Evolutionary conservation across 2,888 invertebrate genomes (phyloP).

Genomic region (Nemapogon koenigi): DNA sequence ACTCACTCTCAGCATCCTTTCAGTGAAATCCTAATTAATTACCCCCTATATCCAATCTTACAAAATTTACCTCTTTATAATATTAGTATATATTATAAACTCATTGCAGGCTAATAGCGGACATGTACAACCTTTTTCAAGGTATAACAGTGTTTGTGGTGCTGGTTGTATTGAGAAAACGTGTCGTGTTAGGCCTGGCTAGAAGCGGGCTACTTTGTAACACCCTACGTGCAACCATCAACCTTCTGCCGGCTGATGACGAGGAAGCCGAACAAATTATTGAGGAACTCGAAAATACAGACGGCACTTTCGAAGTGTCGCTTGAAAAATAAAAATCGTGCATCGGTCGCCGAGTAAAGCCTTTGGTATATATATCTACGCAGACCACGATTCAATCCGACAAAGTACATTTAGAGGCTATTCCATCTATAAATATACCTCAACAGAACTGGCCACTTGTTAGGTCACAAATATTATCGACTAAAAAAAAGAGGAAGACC

Average conservation of each 20-base stretch:
- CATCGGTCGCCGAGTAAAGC: too few relatives aligned
- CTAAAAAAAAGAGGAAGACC: too few relatives aligned
- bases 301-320: background rate
- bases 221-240: background rate
- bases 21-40: too few relatives aligned
- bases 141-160: background rate
- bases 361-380: too few relatives aligned
- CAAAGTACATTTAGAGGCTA: too few relatives aligned
- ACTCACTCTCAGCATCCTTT: too few relatives aligned
- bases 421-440: too few relatives aligned
- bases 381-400: too few relatives aligned
- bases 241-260: background rate
- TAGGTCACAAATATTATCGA: too few relatives aligned
- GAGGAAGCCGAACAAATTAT: background rate
- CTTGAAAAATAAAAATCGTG: background rate
- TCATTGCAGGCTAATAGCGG: background rate
- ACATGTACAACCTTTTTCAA: background rate
- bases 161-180: background rate
- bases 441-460: too few relatives aligned
- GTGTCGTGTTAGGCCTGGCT: background rate
- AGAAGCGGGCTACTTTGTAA: background rate
- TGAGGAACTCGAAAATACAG: background rate
- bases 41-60: too few relatives aligned
- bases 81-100: background rate
- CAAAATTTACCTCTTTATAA: too few relatives aligned